phyloP scores from a whole-genome alignment of 2,113 vertebrate species.

The Neoarius graeffei region DNA sequence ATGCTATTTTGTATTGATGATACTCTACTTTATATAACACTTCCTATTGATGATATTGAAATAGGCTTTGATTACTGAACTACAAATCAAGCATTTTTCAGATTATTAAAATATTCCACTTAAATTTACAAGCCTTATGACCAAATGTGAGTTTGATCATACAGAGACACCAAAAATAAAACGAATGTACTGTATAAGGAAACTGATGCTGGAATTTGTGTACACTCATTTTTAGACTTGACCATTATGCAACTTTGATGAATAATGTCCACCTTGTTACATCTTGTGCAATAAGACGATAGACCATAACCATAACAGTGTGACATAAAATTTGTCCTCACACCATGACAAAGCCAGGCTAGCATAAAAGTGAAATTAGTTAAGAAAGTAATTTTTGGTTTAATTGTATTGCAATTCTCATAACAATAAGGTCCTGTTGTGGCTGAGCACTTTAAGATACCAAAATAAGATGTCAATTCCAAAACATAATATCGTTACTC shows the following conservation, averaged over 20 bases:
- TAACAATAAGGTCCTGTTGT: background rate
- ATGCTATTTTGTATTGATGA: background rate
- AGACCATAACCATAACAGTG: background rate
- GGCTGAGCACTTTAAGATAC: too few relatives aligned
- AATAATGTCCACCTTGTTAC: background rate
- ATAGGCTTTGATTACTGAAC: background rate
- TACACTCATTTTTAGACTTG: background rate
- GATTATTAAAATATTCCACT: background rate
- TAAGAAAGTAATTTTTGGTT: background rate
- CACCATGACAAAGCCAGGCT: background rate
- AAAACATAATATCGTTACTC: background rate
- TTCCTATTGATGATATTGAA: background rate
- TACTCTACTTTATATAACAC: background rate
- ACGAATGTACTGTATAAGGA: background rate
- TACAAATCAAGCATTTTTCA: background rate
- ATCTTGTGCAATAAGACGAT: background rate
- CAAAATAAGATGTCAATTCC: background rate
- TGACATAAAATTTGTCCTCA: background rate
- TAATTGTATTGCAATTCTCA: background rate
- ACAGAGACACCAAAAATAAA: background rate
- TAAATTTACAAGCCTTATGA: background rate
- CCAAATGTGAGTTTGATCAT: background rate
- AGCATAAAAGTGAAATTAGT: background rate
- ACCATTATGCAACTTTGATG: background rate
- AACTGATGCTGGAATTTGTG: background rate